Percentiles rank a stretch among this genome's conserved stretches.
Evolutionary conservation across 2,888 invertebrate genomes (phyloP).

Genomic region (Epirrhoe tristata): DNA sequence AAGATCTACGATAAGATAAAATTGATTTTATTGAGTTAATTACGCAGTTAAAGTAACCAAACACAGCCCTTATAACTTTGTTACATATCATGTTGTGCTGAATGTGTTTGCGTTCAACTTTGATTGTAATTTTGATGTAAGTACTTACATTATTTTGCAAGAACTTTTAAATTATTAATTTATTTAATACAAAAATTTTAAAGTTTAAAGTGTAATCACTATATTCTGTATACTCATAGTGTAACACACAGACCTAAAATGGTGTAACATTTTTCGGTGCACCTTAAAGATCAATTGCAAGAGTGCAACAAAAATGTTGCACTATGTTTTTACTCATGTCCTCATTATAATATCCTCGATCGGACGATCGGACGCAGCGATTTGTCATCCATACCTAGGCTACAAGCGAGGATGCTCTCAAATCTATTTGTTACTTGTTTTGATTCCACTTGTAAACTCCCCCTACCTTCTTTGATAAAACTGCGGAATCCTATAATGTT

Average conservation of each 20-base stretch:
- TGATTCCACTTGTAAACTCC: slow-evolving; percentile 11
- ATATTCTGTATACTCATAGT: too few species aligned
- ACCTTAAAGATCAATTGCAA: too few species aligned
- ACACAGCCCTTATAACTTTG: background rate
- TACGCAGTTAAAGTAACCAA: background rate
- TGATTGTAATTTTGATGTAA: too few species aligned
- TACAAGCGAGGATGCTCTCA: background rate
- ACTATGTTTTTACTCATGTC: background rate
- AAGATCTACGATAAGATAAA: background rate
- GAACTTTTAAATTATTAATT: too few species aligned
- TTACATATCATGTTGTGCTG: background rate
- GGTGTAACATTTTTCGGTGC: too few species aligned
- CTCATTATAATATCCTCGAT: background rate
- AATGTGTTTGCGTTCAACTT: background rate
- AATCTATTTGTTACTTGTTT: background rate
- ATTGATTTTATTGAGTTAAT: background rate
- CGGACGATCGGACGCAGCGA: background rate
- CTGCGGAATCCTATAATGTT: slow-evolving; percentile 26
- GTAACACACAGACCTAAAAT: too few species aligned
- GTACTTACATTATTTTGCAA: too few species aligned
- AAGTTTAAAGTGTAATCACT: too few species aligned
- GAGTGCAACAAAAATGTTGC: too few species aligned
- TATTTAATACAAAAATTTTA: too few species aligned
- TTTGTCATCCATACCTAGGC: background rate
- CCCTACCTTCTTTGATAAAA: slow-evolving; percentile 17